These are phyloP conservation scores for Phyllostomus discolor DNA, from an alignment of 2,113 vertebrate genomes.

Conservation along the genomic window DNA sequence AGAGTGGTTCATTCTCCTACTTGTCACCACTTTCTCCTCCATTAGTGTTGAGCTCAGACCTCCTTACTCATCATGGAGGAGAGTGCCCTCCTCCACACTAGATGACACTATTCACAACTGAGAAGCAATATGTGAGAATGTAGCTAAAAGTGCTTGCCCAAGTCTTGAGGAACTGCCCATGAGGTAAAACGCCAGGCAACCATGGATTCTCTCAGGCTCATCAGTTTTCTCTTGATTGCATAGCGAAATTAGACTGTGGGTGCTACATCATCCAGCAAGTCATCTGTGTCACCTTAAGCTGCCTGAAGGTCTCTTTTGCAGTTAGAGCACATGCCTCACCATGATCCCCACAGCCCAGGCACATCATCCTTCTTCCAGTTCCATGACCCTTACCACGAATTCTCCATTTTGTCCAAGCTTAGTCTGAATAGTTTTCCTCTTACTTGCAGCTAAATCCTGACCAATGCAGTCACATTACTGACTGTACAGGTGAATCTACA, in stretches of 20 bases:
- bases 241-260: rapidly evolving
- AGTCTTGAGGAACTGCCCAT: no score
- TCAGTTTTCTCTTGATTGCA: not conserved
- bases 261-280: not conserved
- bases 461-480: not conserved
- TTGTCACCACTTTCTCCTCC: not conserved
- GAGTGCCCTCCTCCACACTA: no score
- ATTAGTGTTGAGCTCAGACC: not conserved
- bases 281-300: not conserved
- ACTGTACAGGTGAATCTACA: not conserved
- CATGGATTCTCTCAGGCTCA: not conserved
- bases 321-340: not conserved
- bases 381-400: not conserved
- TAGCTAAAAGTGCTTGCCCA: not conserved
- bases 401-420: not conserved
- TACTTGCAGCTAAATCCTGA: not conserved
- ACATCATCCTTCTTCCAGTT: not conserved
- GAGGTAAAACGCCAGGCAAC: not conserved
- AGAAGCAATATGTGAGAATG: not conserved
- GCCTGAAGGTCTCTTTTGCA: not conserved
- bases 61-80: not conserved
- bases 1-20: not conserved
- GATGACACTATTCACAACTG: not conserved
- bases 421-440: not conserved
- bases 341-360: not conserved